Evolutionary conservation across 92 coral and sea anemone species (phyloP).

Genomic region (Blastomussa wellsi): DNA sequence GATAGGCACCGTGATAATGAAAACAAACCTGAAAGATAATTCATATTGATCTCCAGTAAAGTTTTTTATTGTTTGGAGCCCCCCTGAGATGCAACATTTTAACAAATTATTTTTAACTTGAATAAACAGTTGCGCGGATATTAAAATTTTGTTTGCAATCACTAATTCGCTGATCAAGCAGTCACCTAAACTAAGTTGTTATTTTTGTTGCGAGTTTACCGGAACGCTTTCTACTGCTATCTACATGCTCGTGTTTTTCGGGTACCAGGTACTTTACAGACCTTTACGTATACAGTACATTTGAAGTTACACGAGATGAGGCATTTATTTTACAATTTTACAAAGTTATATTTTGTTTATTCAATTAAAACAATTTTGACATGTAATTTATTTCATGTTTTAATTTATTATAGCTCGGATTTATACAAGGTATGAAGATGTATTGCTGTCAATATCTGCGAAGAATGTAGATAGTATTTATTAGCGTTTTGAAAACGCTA

Average conservation of each 20-base stretch:
- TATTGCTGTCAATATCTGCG: no score
- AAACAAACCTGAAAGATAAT: background rate
- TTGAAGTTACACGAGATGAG: background rate
- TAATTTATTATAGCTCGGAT: background rate
- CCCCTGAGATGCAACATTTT: background rate
- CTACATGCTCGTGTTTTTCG: background rate
- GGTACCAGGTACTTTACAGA: background rate
- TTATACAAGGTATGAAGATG: no score
- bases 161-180: background rate
- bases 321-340: no score
- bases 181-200: background rate
- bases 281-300: background rate
- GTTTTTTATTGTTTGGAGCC: background rate
- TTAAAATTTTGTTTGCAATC: constrained; percentile 1
- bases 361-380: background rate
- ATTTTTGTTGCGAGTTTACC: background rate
- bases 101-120: background rate
- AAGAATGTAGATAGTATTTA: no score
- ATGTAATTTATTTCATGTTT: background rate
- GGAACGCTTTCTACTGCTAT: no score
- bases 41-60: background rate
- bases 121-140: background rate
- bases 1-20: no score
- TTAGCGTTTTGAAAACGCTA: no score
- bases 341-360: background rate